Base-by-base conservation (phyloP, 2,113 vertebrate species). In the Clarias gariepinus region DNA sequence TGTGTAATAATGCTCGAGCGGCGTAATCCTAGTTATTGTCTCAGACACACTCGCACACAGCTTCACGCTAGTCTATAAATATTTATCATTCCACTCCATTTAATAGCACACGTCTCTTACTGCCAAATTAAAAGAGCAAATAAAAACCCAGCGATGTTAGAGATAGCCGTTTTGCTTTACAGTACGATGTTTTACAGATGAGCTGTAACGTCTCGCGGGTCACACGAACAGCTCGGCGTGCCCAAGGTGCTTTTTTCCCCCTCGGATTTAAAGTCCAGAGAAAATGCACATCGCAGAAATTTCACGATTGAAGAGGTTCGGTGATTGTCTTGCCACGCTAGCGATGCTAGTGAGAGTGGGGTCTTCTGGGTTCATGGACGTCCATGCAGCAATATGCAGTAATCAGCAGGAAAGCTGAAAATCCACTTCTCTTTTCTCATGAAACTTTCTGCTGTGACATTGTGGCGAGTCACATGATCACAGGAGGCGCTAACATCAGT, bases 201-300 rank as follows among this genome's bases (percentile, higher is more conserved):
- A 53, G 71, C 41, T 16, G 21, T 16, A 52, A 4, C 74, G 74
- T 16, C 47, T 55, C 23, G 25, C 53, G 25, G 74, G 47, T 77
- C 47, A 77, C 74, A 0, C 53, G 36, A 52, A 25, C 21, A 25
- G 73, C 36, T 0, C 41, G 36, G 10, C 21, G 23, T 76, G 41
- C 41, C 25, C 36, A 0, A 74, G 36, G n/a, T 23, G 41, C 41
- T 23, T 74, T 52, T 73, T 41, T n/a, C 25, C 52, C 41, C 5
- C 18, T 28, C n/a, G 74, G 47, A 77, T 25, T 53, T 25, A 77
- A 77, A 55, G 74, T 77, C 25, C 15, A 7, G 47, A 77, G 47
- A 74, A 77, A 77, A 77, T n/a, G 47, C 74, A 77, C 74, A 55
- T 77, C 74, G 28, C 47, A 77, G 47, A 77, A 77, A 77, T 77